phyloP scores from a whole-genome alignment of 1,140 invertebrate species.

The Stegodyphus mimosarum region DNA sequence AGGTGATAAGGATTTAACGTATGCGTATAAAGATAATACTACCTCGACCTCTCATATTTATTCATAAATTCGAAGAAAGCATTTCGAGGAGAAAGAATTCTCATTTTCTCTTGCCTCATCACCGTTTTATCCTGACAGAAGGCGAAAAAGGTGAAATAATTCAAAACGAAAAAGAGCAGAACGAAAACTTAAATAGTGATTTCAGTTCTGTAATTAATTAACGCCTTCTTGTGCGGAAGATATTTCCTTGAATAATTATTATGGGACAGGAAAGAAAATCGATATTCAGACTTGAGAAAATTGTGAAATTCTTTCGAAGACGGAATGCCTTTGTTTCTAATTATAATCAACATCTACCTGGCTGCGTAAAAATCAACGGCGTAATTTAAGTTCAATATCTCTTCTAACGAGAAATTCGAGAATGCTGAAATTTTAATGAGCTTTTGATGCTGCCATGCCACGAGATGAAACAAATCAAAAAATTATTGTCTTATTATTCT shows the following conservation, averaged over 20 bases:
- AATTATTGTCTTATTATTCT: neutral
- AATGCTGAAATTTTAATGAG: constrained; percentile 22
- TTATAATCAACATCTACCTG: neutral
- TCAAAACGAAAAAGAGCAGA: neutral
- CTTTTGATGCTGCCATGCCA: constrained; percentile 7
- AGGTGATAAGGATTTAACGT: too few species aligned
- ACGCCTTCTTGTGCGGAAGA: neutral
- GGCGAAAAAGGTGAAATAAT: too few species aligned
- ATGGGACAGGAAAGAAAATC: neutral
- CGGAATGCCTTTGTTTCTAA: neutral
- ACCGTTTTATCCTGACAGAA: too few species aligned
- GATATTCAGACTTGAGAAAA: constrained; percentile 1
- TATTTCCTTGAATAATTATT: constrained; percentile 1
- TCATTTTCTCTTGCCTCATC: too few species aligned
- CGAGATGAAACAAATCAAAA: neutral
- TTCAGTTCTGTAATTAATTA: constrained; percentile 18
- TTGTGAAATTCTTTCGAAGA: too few species aligned
- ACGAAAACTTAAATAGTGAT: neutral
- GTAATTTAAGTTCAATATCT: constrained; percentile 8
- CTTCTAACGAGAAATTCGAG: constrained; percentile 23
- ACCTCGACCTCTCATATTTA: too few species aligned
- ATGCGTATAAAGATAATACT: too few species aligned
- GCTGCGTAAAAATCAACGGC: neutral
- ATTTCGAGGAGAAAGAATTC: too few species aligned
- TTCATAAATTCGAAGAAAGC: too few species aligned